phyloP scores from a whole-genome alignment of 1,140 invertebrate genomes.

The Heliothis virescens region DNA sequence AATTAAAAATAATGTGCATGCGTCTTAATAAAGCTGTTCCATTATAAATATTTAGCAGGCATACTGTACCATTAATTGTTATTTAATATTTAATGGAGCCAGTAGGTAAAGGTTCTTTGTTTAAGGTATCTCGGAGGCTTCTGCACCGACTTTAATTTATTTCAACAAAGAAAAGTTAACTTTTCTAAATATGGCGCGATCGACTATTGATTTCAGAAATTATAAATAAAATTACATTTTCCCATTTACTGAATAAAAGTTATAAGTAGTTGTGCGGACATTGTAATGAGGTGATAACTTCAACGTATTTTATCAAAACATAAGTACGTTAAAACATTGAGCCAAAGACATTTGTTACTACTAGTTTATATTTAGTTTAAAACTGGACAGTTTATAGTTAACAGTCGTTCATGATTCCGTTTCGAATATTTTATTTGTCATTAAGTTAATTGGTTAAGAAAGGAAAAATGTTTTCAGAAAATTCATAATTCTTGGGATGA shows the following conservation, averaged over 20 bases:
- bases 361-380: not conserved
- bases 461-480: not conserved
- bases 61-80: not conserved
- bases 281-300: slow-evolving; percentile 24
- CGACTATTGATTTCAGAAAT: slow-evolving; percentile 12
- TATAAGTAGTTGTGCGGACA: not conserved
- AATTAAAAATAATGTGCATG: too few relatives aligned
- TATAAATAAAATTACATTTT: slow-evolving; percentile 11
- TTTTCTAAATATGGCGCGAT: slow-evolving; percentile 26
- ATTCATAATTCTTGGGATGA: not conserved
- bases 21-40: too few relatives aligned
- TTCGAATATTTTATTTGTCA: not conserved
- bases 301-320: not conserved
- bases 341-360: not conserved
- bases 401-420: slow-evolving; percentile 29
- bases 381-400: not conserved
- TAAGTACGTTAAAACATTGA: not conserved
- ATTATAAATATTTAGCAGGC: not conserved
- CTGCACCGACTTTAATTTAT: not conserved
- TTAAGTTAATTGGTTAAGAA: slow-evolving; percentile 11
- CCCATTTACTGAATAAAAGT: not conserved
- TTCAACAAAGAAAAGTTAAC: not conserved
- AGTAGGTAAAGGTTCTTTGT: slow-evolving; percentile 4
- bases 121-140: slow-evolving; percentile 38
- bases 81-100: not conserved